Conservation (phyloP, 1,140 invertebrate genomes). For the Lanistes nyassanus region DNA sequence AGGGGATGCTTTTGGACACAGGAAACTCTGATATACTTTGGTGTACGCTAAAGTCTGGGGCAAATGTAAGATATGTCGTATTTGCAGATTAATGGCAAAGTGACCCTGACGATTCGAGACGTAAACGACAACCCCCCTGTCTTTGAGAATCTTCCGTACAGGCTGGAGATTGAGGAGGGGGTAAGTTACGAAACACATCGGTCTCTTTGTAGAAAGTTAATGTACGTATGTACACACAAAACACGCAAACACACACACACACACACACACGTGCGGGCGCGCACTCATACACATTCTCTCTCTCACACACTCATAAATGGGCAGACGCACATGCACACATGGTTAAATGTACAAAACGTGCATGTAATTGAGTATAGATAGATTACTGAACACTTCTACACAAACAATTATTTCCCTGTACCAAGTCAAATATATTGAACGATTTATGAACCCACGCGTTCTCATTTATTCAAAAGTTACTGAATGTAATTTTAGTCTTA, state of each 20-base stretch:
- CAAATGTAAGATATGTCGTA: background rate
- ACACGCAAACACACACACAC: background rate
- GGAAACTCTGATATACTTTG: background rate
- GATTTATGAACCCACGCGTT: too few relatives aligned
- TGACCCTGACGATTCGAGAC: constrained; percentile 30
- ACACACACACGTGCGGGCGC: constrained; percentile 1
- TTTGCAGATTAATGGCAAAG: constrained; percentile 11
- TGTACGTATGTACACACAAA: too few relatives aligned
- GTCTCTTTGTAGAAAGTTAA: too few relatives aligned
- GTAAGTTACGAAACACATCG: too few relatives aligned
- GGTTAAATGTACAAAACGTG: too few relatives aligned
- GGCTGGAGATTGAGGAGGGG: constrained; percentile 26
- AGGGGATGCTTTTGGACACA: background rate
- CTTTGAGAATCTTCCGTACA: constrained; percentile 31
- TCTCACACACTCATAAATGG: background rate
- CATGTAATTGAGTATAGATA: too few relatives aligned
- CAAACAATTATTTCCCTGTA: too few relatives aligned
- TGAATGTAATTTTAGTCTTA: too few relatives aligned
- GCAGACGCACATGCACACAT: too few relatives aligned
- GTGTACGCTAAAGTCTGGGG: background rate
- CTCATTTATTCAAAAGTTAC: too few relatives aligned
- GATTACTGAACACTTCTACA: too few relatives aligned
- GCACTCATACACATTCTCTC: background rate
- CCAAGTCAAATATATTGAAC: too few relatives aligned
- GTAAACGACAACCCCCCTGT: constrained; percentile 36